These are phyloP conservation scores for Tiphia femorata DNA, from an alignment of 2,888 invertebrate species.

Conservation along the genomic window DNA sequence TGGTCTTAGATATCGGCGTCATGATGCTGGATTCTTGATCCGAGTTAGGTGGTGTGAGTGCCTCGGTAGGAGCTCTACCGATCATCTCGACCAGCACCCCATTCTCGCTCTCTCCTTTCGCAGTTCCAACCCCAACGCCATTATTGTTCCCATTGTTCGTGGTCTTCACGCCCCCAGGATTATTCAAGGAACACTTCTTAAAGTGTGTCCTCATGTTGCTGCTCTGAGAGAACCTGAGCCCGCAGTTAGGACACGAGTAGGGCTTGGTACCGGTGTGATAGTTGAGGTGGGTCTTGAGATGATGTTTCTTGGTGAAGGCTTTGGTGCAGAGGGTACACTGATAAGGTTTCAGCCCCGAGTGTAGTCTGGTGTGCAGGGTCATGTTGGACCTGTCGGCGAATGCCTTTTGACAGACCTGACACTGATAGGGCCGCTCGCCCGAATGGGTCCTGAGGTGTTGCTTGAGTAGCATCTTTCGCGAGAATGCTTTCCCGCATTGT, in stretches of 20 bases:
- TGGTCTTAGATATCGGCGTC: conserved; percentile 40
- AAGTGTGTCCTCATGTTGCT: conserved; percentile 90
- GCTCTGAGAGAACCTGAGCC: conserved; percentile 84
- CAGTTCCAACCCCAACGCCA: neutral
- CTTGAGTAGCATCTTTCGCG: conserved; percentile 86
- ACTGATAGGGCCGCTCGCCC: conserved; percentile 85
- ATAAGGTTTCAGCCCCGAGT: conserved; percentile 86
- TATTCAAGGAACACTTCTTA: conserved; percentile 76
- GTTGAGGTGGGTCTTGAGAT: conserved; percentile 86
- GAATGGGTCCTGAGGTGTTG: conserved; percentile 87
- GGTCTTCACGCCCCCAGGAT: conserved; percentile 5
- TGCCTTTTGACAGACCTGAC: conserved; percentile 84
- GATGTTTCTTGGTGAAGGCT: conserved; percentile 88
- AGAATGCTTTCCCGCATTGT: conserved; percentile 85
- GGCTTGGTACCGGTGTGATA: conserved; percentile 88
- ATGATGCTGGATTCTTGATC: conserved; percentile 56
- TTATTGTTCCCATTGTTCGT: neutral
- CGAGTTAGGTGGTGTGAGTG: conserved; percentile 58
- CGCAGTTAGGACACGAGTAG: conserved; percentile 80
- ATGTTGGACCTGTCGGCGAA: conserved; percentile 89
- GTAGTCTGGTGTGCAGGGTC: conserved; percentile 84
- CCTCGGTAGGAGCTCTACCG: conserved; percentile 29
- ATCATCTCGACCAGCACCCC: neutral
- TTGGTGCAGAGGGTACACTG: conserved; percentile 77
- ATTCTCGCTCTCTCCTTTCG: neutral